Evolutionary conservation across 2,888 invertebrate species (phyloP).

Genomic region (Cistogaster globosa): DNA sequence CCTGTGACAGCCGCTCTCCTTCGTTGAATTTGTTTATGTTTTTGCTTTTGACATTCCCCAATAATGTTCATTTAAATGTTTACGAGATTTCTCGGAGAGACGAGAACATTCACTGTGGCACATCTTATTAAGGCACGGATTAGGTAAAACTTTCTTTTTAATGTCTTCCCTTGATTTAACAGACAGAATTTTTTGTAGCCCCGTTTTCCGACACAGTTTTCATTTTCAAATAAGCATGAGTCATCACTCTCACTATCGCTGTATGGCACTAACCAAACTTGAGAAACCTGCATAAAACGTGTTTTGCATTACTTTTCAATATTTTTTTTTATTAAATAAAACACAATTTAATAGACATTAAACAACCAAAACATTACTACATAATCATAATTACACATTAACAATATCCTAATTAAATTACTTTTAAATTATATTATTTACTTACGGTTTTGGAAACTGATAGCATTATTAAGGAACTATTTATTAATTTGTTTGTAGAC

Average conservation of each 20-base stretch:
- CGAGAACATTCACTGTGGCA: slow-evolving; percentile 48
- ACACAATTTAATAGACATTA: slow-evolving; percentile 31
- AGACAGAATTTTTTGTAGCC: slow-evolving; percentile 40
- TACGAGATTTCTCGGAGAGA: slow-evolving; percentile 28
- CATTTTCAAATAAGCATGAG: slow-evolving; percentile 45
- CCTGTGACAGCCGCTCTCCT: slow-evolving; percentile 42
- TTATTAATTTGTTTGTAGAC: slow-evolving; percentile 34
- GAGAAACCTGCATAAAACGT: neutral
- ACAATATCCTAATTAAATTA: slow-evolving; percentile 35
- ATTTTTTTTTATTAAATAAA: slow-evolving; percentile 33
- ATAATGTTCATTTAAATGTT: no score
- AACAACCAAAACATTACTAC: slow-evolving; percentile 32
- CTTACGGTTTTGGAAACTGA: slow-evolving; percentile 43
- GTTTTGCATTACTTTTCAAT: no score
- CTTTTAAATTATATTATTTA: slow-evolving; percentile 39
- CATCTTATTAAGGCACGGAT: slow-evolving; percentile 50
- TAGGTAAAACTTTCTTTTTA: slow-evolving; percentile 48
- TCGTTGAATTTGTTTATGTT: slow-evolving; percentile 49
- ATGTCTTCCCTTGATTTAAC: slow-evolving; percentile 54
- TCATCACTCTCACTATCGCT: slow-evolving; percentile 46
- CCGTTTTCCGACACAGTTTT: slow-evolving; percentile 53
- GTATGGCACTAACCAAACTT: slow-evolving; percentile 38
- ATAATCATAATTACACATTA: slow-evolving; percentile 42
- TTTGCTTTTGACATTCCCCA: slow-evolving; percentile 41
- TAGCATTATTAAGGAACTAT: slow-evolving; percentile 36